Base-by-base conservation (phyloP, 2,113 vertebrate species). In the Pogona vitticeps region DNA sequence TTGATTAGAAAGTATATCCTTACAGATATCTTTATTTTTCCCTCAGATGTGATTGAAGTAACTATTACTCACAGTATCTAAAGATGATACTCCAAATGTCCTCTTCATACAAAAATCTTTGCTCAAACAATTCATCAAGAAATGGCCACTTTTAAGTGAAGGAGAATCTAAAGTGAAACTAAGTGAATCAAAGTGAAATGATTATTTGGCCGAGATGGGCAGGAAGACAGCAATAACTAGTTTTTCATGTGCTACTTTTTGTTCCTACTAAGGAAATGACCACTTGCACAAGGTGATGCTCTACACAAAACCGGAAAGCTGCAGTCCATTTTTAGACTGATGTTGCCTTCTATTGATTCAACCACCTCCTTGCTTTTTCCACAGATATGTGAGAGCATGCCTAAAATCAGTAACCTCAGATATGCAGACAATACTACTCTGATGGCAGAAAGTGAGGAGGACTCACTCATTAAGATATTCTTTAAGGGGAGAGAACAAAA, bases 311-410 rank as follows among this genome's bases (percentile, higher is more conserved):
- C 13, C 40, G 14, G 31, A 67, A 67, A n/a, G 36, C 28, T 31
- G 36, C 4, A 18, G 13, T 26, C 38, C 28, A 46, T 46, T 63
- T 84, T 84, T 65, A 75, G 59, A 42, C 26, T 65, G 59, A 84
- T 52, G 72, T 84, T 84, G 20, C 31, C 21, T 76, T 76, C 61
- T 40, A 82, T 70, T 82, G 38, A 84, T 79, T 79, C 79, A 23
- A 68, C 63, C 40, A 77, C 28, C 42, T 8, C 36, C 42, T 70
- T 68, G 46, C 23, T 77, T 65, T 31, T n/a, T 68, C 40, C 71
- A 61, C 8, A 63, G 20, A 42, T 28, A 61, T 2, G 46, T 52
- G 71, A 75, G 14, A 76, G 38, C 8, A 21, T 63, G 20, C 46
- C 38, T 65, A 40, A 73, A 84, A 76, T 65, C n/a, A n/a, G n/a